Evolutionary conservation across 2,888 invertebrate genomes (phyloP).

Genomic region (Drosophila kuntzei): DNA sequence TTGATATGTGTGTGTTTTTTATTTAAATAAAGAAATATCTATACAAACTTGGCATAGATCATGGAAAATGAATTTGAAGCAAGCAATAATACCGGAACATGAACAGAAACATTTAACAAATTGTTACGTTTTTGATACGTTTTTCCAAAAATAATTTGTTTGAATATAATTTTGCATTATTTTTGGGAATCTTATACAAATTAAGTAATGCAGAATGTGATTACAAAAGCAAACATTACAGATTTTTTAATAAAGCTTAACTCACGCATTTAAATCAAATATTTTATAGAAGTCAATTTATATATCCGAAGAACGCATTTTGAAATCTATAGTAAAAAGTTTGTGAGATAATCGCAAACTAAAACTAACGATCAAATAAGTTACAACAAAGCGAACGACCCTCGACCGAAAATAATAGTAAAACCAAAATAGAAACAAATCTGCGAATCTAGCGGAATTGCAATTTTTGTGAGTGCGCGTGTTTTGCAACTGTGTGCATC

Average conservation of each 20-base stretch:
- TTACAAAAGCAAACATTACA: background rate
- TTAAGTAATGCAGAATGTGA: no score
- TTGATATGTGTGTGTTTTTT: no score
- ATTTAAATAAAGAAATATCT: no score
- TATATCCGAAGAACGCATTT: background rate
- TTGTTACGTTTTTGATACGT: no score
- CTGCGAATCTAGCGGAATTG: slow-evolving; percentile 31
- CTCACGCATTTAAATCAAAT: background rate
- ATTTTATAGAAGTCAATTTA: background rate
- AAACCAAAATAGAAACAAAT: slow-evolving; percentile 18
- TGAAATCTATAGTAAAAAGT: background rate
- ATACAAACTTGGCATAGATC: no score
- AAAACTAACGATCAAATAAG: slow-evolving; percentile 1
- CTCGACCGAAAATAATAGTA: background rate
- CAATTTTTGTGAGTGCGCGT: slow-evolving; percentile 53
- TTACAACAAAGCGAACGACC: slow-evolving; percentile 2
- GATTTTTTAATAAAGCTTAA: background rate
- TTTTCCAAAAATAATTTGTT: no score
- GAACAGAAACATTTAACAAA: no score
- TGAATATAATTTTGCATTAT: no score
- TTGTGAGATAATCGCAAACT: background rate
- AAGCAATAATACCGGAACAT: no score
- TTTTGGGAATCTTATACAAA: no score
- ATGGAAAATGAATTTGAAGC: no score
- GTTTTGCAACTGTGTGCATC: slow-evolving; percentile 22